These are phyloP conservation scores for Neotoxoptera formosana DNA, from an alignment of 1,140 invertebrate species.

Conservation along the genomic window DNA sequence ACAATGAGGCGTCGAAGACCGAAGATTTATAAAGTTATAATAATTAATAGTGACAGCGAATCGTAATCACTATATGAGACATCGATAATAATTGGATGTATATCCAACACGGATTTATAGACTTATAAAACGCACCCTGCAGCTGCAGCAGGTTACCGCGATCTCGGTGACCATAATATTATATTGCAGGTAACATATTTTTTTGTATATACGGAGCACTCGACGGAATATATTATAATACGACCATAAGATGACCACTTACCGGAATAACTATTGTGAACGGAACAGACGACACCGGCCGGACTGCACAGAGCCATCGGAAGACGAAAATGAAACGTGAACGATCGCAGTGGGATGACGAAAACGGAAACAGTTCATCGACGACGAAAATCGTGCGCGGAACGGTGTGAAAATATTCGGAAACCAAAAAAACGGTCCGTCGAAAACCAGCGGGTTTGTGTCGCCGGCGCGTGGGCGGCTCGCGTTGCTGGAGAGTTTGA, in stretches of 20 bases:
- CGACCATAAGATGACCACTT: no score
- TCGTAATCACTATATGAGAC: no score
- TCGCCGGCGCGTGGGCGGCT: neutral
- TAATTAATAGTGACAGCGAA: neutral
- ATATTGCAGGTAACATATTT: no score
- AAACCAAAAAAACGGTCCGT: neutral
- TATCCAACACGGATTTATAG: no score
- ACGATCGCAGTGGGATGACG: neutral
- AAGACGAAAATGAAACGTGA: no score
- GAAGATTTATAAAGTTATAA: neutral
- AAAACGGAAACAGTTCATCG: neutral
- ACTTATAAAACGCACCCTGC: no score
- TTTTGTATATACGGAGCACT: no score
- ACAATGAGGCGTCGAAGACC: neutral
- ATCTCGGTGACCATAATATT: no score
- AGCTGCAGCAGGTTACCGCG: no score
- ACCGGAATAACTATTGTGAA: conserved; percentile 11
- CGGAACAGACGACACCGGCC: neutral
- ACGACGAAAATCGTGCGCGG: neutral
- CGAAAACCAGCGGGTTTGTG: neutral
- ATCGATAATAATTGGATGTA: no score
- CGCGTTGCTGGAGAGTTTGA: neutral
- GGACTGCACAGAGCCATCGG: conserved; percentile 25
- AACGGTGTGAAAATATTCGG: neutral
- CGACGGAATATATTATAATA: no score